A percentile compares a stretch with the other conserved stretches of the same genome.
Evolutionary conservation across 1,140 invertebrate species (phyloP).

Genomic region (Conopomorpha cramerella): DNA sequence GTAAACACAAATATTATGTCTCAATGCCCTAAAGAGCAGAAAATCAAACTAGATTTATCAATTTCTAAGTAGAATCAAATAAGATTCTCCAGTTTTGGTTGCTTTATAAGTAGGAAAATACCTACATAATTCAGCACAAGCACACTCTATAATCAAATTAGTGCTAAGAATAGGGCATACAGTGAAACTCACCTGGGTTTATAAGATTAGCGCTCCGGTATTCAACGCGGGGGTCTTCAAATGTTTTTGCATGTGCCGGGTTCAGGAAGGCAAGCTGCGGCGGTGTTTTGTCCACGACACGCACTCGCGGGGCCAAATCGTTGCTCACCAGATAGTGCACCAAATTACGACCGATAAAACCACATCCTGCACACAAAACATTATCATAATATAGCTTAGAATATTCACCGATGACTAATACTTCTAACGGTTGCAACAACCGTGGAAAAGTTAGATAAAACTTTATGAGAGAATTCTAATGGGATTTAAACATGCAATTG

Average conservation of each 20-base stretch:
- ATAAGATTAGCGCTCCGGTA: conserved; percentile 92
- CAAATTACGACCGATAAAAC: conserved; percentile 89
- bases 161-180: not conserved
- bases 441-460: not conserved
- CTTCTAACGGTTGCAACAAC: not conserved
- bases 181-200: conserved; percentile 72
- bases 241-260: conserved; percentile 70
- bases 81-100: no score
- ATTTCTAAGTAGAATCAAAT: no score
- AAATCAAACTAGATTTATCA: no score
- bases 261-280: conserved; percentile 91
- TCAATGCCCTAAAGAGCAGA: no score
- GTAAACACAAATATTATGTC: no score
- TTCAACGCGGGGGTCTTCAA: conserved; percentile 74
- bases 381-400: no score
- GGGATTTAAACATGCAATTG: no score
- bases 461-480: no score
- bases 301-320: conserved; percentile 73
- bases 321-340: conserved; percentile 81
- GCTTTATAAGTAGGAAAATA: no score
- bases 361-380: conserved; percentile 88
- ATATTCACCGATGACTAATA: conserved; percentile 6
- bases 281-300: conserved; percentile 90
- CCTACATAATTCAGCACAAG: no score
- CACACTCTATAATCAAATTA: conserved; percentile 1